These are phyloP conservation scores for Heliconius eleuchia DNA, from an alignment of 1,140 invertebrate genomes.

Conservation along the genomic window DNA sequence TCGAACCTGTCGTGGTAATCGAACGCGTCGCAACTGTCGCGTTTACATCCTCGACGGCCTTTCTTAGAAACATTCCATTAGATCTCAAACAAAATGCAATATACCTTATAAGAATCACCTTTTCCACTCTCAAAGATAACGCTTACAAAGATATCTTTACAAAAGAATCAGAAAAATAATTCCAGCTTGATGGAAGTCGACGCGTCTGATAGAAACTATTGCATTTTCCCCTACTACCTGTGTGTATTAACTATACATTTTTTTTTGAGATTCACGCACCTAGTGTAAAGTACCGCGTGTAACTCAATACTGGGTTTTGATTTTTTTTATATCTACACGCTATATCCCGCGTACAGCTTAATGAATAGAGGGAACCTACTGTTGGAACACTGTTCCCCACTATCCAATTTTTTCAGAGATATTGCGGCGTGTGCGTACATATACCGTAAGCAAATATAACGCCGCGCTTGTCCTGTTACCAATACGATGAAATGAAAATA, in stretches of 20 bases:
- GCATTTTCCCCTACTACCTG: background rate
- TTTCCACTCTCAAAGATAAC: constrained; percentile 15
- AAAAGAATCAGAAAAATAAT: constrained; percentile 21
- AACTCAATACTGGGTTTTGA: too few species aligned
- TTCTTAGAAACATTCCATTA: background rate
- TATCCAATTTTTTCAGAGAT: too few species aligned
- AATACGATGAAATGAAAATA: background rate
- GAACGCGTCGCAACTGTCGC: too few species aligned
- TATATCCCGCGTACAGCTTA: too few species aligned
- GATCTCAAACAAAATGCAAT: background rate
- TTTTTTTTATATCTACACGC: too few species aligned
- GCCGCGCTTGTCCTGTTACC: background rate
- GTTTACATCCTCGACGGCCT: too few species aligned
- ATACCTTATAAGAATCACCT: constrained; percentile 14
- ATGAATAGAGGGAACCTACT: too few species aligned
- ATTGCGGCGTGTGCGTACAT: background rate
- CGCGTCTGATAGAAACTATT: background rate
- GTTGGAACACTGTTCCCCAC: too few species aligned
- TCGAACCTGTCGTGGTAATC: too few species aligned
- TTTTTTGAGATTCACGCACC: background rate
- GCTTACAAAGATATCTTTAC: constrained; percentile 9
- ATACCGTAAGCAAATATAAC: background rate
- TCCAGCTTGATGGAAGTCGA: constrained; percentile 9
- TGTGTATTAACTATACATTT: background rate
- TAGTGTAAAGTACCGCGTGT: too few species aligned